Conservation (phyloP, 2,113 vertebrate species). For the Psephotus haematonotus region DNA sequence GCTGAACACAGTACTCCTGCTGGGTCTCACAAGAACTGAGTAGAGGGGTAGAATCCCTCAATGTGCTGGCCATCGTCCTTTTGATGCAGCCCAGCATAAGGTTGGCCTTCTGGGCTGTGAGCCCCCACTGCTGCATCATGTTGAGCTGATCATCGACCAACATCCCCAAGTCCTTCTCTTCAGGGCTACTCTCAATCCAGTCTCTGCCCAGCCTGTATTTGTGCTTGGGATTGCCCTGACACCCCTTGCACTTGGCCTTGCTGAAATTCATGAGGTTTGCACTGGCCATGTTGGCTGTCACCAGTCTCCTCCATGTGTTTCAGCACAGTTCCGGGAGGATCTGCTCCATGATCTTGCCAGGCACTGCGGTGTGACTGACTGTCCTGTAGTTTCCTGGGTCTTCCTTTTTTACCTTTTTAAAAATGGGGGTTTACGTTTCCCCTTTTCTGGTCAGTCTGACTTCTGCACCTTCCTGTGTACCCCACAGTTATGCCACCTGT, state of each 20-base stretch:
- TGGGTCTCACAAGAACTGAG: neutral
- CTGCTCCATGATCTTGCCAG: neutral
- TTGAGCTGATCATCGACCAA: neutral
- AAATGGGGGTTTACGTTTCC: neutral
- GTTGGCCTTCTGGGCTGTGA: neutral
- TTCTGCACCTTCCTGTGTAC: neutral
- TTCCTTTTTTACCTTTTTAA: neutral
- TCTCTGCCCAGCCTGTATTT: neutral
- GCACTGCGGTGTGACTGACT: neutral
- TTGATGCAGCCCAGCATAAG: neutral
- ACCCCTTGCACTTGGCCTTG: neutral
- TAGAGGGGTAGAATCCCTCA: neutral
- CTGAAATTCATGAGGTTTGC: neutral
- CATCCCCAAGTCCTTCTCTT: neutral
- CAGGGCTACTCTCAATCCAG: neutral
- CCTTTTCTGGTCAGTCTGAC: neutral
- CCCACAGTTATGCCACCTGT: neutral
- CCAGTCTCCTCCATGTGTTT: neutral
- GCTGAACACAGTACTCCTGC: neutral
- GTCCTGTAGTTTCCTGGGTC: neutral
- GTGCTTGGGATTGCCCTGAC: neutral
- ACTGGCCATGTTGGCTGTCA: neutral
- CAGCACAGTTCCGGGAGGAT: neutral
- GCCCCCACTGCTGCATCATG: too few species aligned
- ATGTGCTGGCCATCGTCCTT: neutral